These are phyloP conservation scores for Talpa occidentalis DNA, from an alignment of 2,113 vertebrate species.

Conservation along the genomic window DNA sequence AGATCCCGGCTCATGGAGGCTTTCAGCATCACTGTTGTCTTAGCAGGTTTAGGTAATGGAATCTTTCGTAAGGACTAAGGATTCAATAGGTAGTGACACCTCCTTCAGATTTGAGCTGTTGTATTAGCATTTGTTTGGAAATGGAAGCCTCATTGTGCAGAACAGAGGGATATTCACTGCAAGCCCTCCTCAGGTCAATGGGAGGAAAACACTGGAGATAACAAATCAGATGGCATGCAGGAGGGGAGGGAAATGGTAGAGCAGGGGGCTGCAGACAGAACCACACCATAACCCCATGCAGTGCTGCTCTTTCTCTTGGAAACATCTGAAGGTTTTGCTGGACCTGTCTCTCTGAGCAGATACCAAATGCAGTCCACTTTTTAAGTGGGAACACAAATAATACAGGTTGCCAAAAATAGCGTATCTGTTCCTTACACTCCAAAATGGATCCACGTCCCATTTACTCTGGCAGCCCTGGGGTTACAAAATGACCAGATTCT, in stretches of 20 bases:
- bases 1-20: background rate
- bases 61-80: background rate
- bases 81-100: background rate
- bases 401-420: background rate
- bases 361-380: background rate
- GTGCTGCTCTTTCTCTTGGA: background rate
- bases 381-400: background rate
- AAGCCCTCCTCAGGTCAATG: background rate
- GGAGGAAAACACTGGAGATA: too few species aligned
- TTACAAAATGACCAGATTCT: background rate
- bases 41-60: too few species aligned
- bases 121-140: background rate
- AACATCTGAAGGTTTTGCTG: background rate
- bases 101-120: background rate
- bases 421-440: background rate
- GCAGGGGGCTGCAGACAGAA: background rate
- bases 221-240: rapidly evolving
- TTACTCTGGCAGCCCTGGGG: background rate
- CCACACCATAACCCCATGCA: background rate
- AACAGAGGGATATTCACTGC: too few species aligned
- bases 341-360: background rate
- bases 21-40: background rate
- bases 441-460: background rate
- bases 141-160: background rate
- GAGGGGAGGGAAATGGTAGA: background rate